Evolutionary conservation across 1,140 invertebrate genomes (phyloP), one percentile per base, ranked within the genome.

Genomic region (Globodera rostochiensis): DNA sequence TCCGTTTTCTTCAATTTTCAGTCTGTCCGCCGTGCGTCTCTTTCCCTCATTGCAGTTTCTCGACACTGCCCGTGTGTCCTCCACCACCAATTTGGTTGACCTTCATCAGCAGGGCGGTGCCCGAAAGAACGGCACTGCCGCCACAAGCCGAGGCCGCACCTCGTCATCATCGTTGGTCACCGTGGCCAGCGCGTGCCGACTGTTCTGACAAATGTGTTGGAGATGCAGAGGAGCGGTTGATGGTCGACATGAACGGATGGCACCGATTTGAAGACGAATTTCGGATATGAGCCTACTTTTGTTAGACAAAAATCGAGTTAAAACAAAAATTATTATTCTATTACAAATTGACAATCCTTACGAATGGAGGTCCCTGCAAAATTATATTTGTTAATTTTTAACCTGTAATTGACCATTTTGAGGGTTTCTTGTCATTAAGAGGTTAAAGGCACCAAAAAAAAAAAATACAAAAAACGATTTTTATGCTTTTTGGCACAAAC

Each of bases 41-140:
- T 77, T 81, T 25, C 80, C 80, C 64, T 70, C 64, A 13, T 78
- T 81, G 73, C 80, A 81, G 36, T 81, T 79, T 71, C 73, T 81
- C 49, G 80, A 81, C 64, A 75, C 80, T 13, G 67, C 60, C 73
- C 80, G 57, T 21, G 73, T 75, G 21, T 64, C 66, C 13, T 64
- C 53, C 13, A 9, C 36, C 69, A 36, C n/a, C n/a, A 1, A 15
- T 70, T 70, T 70, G 67, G 67, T 8, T 9, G 67, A 11, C 9
- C 67, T 11, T 8, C 9, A 19, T 19, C 36, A 19, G 19, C 25
- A 47, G 25, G 69, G 25, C 69, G 19, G 69, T 8, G 11, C 21
- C 69, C 11, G 19, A 64, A 64, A 64, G 57, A 19, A 19, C 2
- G 57, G 57, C 57, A 64, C 57, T 6, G 19, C 15, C 1, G 15